Conservation (phyloP, 2,888 invertebrate species). For the Dryococelus australis region DNA sequence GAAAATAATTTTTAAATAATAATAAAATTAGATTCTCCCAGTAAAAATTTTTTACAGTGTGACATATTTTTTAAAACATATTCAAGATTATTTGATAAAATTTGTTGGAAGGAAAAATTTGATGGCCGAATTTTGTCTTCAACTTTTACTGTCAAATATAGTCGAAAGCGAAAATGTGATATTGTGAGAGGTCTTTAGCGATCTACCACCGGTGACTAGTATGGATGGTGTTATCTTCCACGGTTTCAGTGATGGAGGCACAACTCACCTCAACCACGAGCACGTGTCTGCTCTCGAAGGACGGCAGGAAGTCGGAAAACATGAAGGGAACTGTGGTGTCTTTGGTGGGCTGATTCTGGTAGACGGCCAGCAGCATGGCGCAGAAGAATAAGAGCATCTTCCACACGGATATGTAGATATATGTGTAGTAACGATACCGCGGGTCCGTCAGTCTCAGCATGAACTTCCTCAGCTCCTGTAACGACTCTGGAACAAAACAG, state of each 20-base stretch:
- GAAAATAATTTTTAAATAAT: too few species aligned
- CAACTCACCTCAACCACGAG: conserved; percentile 74
- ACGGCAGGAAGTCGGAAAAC: conserved; percentile 75
- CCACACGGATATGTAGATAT: conserved; percentile 91
- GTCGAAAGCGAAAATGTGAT: too few species aligned
- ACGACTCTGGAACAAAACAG: conserved; percentile 63
- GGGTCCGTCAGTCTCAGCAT: conserved; percentile 81
- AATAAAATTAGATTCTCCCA: too few species aligned
- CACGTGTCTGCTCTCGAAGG: conserved; percentile 81
- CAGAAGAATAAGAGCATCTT: conserved; percentile 85
- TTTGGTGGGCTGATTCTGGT: conserved; percentile 62
- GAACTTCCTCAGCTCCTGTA: conserved; percentile 77
- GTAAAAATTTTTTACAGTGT: too few species aligned
- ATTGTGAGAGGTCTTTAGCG: too few species aligned
- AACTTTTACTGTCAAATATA: too few species aligned
- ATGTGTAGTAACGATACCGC: conserved; percentile 89
- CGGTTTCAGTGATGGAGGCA: neutral
- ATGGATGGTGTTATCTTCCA: too few species aligned
- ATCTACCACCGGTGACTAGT: too few species aligned
- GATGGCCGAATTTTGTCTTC: too few species aligned
- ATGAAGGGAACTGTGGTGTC: conserved; percentile 80
- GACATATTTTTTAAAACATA: too few species aligned
- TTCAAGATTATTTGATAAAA: too few species aligned
- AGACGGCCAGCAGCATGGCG: conserved; percentile 74
- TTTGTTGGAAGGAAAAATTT: too few species aligned